phyloP scores from a whole-genome alignment of 2,888 invertebrate species.

The Antheraea assamensis region DNA sequence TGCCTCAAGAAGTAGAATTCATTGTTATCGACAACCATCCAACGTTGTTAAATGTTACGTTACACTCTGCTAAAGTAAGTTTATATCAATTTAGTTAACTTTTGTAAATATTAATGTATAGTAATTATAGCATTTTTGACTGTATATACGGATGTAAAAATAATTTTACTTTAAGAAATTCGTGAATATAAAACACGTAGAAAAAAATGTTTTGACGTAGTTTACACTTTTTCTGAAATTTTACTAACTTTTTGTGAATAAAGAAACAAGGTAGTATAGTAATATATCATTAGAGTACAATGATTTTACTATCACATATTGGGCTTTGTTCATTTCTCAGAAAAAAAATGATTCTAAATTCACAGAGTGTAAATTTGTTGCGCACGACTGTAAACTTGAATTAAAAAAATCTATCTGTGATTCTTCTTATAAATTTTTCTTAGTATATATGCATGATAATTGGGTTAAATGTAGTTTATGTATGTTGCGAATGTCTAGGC shows the following conservation, averaged over 20 bases:
- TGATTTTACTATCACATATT: background rate
- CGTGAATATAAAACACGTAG: background rate
- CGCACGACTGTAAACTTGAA: background rate
- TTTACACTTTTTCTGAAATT: background rate
- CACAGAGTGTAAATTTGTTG: background rate
- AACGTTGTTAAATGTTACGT: conserved; percentile 91
- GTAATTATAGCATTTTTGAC: background rate
- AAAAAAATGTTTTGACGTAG: background rate
- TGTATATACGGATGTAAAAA: background rate
- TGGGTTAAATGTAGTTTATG: conserved; percentile 20
- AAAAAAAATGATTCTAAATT: background rate
- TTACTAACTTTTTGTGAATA: background rate
- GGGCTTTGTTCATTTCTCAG: background rate
- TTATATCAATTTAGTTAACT: background rate
- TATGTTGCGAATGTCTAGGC: conserved; percentile 54
- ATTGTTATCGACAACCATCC: conserved; percentile 93
- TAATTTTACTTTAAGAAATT: background rate
- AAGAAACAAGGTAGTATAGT: background rate
- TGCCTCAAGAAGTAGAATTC: conserved; percentile 92
- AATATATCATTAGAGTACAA: background rate
- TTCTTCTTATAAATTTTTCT: background rate
- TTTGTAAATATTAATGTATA: conserved; percentile 7
- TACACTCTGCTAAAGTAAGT: conserved; percentile 90
- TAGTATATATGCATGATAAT: background rate
- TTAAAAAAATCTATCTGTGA: background rate